These are phyloP conservation scores for Nephotettix cincticeps DNA, from an alignment of 1,140 invertebrate species.

Conservation along the genomic window DNA sequence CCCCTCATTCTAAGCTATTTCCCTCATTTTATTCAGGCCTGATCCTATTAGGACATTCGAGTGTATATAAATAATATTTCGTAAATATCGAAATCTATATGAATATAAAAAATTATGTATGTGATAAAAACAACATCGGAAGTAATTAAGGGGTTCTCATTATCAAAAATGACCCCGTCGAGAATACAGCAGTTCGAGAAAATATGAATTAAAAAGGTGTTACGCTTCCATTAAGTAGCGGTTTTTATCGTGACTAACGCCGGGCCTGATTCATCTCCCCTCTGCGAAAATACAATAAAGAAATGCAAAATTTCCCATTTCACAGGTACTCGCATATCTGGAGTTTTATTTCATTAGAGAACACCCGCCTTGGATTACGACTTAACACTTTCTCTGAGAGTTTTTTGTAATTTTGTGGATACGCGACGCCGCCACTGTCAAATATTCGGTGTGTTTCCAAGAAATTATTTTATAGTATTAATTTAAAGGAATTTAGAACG, in stretches of 20 bases:
- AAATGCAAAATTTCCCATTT: constrained; percentile 28
- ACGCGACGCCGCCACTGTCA: too few relatives aligned
- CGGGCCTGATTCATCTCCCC: constrained; percentile 16
- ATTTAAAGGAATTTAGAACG: too few relatives aligned
- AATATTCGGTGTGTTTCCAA: too few relatives aligned
- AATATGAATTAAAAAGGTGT: constrained; percentile 29
- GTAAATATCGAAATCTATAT: too few relatives aligned
- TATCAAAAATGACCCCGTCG: constrained; percentile 5
- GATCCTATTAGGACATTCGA: too few relatives aligned
- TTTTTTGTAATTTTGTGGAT: neutral
- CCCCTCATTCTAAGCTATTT: too few relatives aligned
- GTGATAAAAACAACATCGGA: too few relatives aligned
- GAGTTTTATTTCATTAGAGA: constrained; percentile 27
- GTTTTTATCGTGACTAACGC: constrained; percentile 21
- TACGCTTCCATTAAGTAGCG: constrained; percentile 24
- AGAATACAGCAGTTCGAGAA: neutral
- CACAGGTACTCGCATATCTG: constrained; percentile 25
- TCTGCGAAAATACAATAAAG: constrained; percentile 27
- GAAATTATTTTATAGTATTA: too few relatives aligned
- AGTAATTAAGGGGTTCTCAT: constrained; percentile 7
- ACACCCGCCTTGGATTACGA: constrained; percentile 8
- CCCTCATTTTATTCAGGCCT: too few relatives aligned
- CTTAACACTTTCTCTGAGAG: neutral
- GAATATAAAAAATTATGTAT: too few relatives aligned
- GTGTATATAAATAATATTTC: too few relatives aligned